phyloP scores from a whole-genome alignment of 1,140 invertebrate genomes.

The Leptopilina boulardi region DNA sequence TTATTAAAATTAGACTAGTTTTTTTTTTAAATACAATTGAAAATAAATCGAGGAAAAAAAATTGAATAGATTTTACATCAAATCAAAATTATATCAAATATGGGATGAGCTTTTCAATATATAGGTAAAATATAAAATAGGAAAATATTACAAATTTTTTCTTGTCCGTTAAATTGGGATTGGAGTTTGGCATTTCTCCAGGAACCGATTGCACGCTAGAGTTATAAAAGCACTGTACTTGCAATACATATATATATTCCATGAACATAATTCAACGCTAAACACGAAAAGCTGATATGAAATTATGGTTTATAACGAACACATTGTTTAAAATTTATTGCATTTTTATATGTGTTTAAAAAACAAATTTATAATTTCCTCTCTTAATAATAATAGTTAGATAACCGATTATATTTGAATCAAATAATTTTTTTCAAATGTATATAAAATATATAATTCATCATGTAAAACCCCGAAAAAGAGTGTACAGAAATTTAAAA shows the following conservation, averaged over 20 bases:
- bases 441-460: no score
- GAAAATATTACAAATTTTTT: neutral
- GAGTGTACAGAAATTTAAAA: no score
- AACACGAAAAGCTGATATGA: neutral
- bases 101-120: neutral
- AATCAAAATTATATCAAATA: neutral
- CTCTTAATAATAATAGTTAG: no score
- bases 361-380: slow-evolving; percentile 4
- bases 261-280: neutral
- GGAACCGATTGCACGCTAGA: neutral
- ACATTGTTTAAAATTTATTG: neutral
- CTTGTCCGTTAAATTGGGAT: neutral
- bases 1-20: no score
- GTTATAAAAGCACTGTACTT: neutral
- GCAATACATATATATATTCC: no score
- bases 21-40: no score
- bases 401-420: no score
- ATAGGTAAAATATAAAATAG: neutral
- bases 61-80: neutral
- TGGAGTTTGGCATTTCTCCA: slow-evolving; percentile 4
- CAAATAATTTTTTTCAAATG: no score
- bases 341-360: neutral
- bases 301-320: neutral
- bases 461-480: no score
- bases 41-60: neutral